These are phyloP conservation scores for Micromys minutus DNA, from an alignment of 2,113 vertebrate genomes.

Conservation along the genomic window DNA sequence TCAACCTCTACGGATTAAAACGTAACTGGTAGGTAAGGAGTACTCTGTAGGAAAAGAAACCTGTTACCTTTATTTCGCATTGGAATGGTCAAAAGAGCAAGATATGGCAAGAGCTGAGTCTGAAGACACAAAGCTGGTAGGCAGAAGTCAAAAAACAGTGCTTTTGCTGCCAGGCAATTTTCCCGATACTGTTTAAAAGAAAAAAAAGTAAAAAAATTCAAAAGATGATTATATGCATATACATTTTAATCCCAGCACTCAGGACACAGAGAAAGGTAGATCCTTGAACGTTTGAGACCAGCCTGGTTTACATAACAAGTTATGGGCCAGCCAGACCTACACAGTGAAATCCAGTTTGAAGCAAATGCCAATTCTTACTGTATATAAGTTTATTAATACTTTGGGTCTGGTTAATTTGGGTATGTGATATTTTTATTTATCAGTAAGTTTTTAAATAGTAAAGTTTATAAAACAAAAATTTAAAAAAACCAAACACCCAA, in stretches of 20 bases:
- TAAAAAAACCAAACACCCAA: background rate
- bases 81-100: conserved; percentile 92
- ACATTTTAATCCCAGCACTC: background rate
- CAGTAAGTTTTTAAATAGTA: background rate
- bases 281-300: background rate
- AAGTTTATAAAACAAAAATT: background rate
- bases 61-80: conserved; percentile 94
- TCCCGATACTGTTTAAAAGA: conserved; percentile 89
- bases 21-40: background rate
- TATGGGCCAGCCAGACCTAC: background rate
- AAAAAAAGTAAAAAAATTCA: conserved; percentile 1
- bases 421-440: background rate
- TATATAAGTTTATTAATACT: background rate
- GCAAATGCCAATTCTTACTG: background rate
- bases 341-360: background rate
- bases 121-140: conserved; percentile 91
- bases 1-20: background rate
- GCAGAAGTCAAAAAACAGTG: conserved; percentile 94
- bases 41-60: background rate
- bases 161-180: conserved; percentile 92
- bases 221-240: background rate
- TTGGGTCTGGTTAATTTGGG: background rate
- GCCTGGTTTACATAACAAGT: background rate
- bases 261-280: background rate
- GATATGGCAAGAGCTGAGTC: conserved; percentile 94